Base-by-base conservation (phyloP, 2,888 invertebrate species). In the Malachius bipustulatus region DNA sequence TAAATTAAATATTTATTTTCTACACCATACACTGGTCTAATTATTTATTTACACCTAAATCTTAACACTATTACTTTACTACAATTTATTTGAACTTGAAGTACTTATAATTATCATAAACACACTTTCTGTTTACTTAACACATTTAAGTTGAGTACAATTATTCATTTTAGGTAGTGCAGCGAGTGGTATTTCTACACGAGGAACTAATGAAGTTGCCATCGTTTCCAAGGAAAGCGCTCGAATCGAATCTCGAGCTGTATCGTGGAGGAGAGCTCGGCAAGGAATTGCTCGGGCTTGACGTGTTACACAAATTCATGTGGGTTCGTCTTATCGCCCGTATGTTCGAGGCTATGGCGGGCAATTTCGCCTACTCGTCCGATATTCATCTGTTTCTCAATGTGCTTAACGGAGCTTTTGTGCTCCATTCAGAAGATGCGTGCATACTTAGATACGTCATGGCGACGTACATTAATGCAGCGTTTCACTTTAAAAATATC, bases 121-220 rank as follows among this genome's bases (percentile, higher is more conserved):
- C n/a, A 9, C 4, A 29, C 27, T 38, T 39, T 30, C 6, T 24
- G 34, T 37, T 40, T 37, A n/a, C n/a, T n/a, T n/a, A n/a, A n/a
- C n/a, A n/a, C n/a, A n/a, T n/a, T n/a, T n/a, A n/a, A n/a, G n/a
- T n/a, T n/a, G n/a, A n/a, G n/a, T n/a, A n/a, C n/a, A n/a, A n/a
- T n/a, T n/a, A n/a, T 6, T 37, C 36, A 38, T 55, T 52, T 36
- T 57, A 87, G 82, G 77, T 96, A 6, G 93, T 96, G 4, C 97
- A 96, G 66, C 74, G 97, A 44, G 96, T 98, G 3, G 93, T 96
- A 2, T 98, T 98, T 57, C 71, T 99, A 4, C 97, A 98, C 60
- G 98, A 99, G 55, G 98, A 99, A 61, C 70, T 99, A 4, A 94
- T 96, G 79, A 98, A 98, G 59, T 67, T 98, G 4, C 97, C 97